Evolutionary conservation across 2,797 vertebrate species (phyloP), one percentile per base, ranked within the genome.

Genomic region (Crocodylus rhombifer): DNA sequence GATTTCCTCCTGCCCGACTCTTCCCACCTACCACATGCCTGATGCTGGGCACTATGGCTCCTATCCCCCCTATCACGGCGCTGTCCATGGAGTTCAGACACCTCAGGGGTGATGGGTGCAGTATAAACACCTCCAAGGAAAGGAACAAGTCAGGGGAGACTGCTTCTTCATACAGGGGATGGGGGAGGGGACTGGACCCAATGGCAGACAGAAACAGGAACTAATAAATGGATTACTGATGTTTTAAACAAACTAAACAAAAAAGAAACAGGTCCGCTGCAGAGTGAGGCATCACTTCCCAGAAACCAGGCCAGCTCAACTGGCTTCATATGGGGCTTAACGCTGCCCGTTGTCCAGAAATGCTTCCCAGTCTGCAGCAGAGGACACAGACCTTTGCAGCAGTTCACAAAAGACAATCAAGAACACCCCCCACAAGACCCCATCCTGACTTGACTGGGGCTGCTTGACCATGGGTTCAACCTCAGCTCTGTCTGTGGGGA

Each of bases 271-370:
- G 23, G 20, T 14, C 36, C 2, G 69, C 23, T 23, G 42, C 4
- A 12, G 33, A 18, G 14, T 5, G 6, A 57, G 28, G 42, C 79
- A 77, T 65, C 30, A 1, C 55, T 57, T n/a, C 62, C 62, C 60
- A 56, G 77, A 73, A 36, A 87, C 25, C 30, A 17, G 8, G 5
- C 33, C 42, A 7, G 0, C 36, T 0, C 17, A n/a, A 12, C 63
- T 82, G 17, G 30, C 64, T 82, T n/a, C 51, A 15, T 28, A 23
- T 28, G 25, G 62, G 57, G 17, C 67, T 25, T 51, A 14, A 5
- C 1, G 0, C 33, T 56, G 51, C 18, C 2, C 63, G 79, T 18
- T 28, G 55, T 51, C 42, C 42, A 51, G 42, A 51, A 51, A 10
- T 51, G 42, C 42, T 51, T 51, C 42, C 42, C 42, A 51, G 42